phyloP scores from a whole-genome alignment of 2,888 invertebrate species.

The Ochropleura plecta region DNA sequence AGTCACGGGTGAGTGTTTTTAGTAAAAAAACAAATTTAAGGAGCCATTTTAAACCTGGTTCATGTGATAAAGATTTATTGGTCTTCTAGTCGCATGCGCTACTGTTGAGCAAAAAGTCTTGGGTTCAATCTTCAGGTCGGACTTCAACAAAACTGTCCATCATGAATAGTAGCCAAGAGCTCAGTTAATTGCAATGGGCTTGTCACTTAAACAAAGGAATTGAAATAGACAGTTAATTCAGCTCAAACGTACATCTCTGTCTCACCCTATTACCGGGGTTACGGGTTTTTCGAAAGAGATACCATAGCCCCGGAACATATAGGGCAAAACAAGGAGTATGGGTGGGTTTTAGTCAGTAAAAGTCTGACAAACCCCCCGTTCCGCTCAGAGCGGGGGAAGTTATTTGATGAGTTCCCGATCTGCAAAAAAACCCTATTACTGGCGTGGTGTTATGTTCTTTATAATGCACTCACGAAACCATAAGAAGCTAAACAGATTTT shows the following conservation, averaged over 20 bases:
- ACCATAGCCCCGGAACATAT: too few species aligned
- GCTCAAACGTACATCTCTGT: neutral
- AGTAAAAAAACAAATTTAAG: neutral
- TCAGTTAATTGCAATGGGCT: neutral
- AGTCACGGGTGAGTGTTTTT: constrained; percentile 9
- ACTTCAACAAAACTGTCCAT: neutral
- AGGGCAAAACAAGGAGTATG: too few species aligned
- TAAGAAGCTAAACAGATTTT: neutral
- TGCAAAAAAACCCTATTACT: neutral
- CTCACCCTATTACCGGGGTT: neutral
- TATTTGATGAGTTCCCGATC: too few species aligned
- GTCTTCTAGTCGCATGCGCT: neutral
- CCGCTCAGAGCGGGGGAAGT: too few species aligned
- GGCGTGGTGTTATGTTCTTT: neutral
- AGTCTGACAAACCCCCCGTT: too few species aligned
- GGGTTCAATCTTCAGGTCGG: neutral
- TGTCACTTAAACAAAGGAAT: neutral
- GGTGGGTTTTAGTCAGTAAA: too few species aligned
- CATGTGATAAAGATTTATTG: neutral
- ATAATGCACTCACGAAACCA: neutral
- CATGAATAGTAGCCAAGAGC: neutral
- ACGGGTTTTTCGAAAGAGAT: too few species aligned
- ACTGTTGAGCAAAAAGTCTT: neutral
- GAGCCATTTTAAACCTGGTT: neutral
- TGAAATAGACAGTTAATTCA: neutral